Evolutionary conservation across 2,797 vertebrate species (phyloP).

Genomic region (Dryobates pubescens): DNA sequence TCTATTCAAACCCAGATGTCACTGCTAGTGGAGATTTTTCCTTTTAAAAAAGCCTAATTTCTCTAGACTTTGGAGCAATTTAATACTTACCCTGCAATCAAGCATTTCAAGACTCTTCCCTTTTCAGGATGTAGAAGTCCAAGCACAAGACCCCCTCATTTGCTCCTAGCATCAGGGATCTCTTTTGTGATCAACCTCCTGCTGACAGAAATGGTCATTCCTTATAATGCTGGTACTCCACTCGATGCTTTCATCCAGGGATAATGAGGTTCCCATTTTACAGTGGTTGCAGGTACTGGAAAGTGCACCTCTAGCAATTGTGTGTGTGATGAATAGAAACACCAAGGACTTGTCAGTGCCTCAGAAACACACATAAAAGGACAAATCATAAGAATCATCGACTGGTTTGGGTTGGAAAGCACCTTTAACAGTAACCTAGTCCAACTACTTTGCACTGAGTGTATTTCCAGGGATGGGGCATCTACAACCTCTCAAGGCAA

Average conservation of each 20-base stretch:
- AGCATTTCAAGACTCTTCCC: neutral
- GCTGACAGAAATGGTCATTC: neutral
- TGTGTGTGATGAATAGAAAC: accelerated
- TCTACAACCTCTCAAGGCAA: neutral
- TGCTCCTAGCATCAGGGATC: neutral
- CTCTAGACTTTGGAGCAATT: neutral
- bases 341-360: accelerated
- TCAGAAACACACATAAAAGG: accelerated
- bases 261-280: no score
- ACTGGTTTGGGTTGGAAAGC: neutral
- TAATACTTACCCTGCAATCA: neutral
- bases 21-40: neutral
- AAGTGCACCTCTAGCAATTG: neutral
- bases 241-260: neutral
- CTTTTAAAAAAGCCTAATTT: neutral
- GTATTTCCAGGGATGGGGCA: neutral
- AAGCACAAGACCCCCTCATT: neutral
- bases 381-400: neutral
- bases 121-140: neutral
- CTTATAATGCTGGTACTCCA: neutral
- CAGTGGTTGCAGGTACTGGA: neutral
- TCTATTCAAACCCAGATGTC: neutral
- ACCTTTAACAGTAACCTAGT: neutral
- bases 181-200: neutral
- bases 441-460: neutral